A percentile compares a stretch with the other conserved stretches of the same genome.
Evolutionary conservation across 2,113 vertebrate genomes (phyloP).

Genomic region (Malurus cyaneus): DNA sequence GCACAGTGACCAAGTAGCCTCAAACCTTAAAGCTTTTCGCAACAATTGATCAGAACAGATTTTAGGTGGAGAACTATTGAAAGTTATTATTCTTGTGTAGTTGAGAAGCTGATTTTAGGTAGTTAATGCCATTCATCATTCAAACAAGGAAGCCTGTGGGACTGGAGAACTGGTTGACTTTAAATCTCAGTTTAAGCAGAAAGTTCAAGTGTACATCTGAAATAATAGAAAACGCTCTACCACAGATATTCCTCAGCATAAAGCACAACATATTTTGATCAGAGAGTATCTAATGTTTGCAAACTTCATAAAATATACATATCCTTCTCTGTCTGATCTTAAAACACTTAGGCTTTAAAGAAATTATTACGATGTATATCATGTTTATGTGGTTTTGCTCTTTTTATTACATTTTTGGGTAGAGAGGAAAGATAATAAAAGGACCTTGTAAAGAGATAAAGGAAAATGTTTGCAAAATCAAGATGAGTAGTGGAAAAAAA

Average conservation of each 20-base stretch:
- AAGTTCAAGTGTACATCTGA: background rate
- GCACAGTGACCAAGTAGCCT: background rate
- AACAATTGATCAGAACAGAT: conserved; percentile 19
- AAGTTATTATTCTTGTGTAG: background rate
- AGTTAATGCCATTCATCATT: background rate
- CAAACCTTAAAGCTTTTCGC: conserved; percentile 10
- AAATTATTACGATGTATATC: background rate
- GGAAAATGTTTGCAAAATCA: background rate
- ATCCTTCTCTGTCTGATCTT: background rate
- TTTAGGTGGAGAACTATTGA: background rate
- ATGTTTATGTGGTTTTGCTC: background rate
- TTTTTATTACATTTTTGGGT: background rate
- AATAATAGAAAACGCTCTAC: background rate
- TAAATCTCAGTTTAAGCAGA: background rate
- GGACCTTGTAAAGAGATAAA: background rate
- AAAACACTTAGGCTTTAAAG: conserved; percentile 15
- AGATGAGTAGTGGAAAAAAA: background rate
- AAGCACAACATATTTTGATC: conserved; percentile 25
- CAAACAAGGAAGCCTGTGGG: background rate
- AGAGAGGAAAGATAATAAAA: background rate
- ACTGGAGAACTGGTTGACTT: background rate
- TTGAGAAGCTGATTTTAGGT: background rate
- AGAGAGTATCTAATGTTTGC: conserved; percentile 27
- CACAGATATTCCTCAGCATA: background rate
- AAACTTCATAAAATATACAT: conserved; percentile 47